Conservation (phyloP, 30 jellyfish, hydroid and myxozoan genomes). For the Mastigias papua region DNA sequence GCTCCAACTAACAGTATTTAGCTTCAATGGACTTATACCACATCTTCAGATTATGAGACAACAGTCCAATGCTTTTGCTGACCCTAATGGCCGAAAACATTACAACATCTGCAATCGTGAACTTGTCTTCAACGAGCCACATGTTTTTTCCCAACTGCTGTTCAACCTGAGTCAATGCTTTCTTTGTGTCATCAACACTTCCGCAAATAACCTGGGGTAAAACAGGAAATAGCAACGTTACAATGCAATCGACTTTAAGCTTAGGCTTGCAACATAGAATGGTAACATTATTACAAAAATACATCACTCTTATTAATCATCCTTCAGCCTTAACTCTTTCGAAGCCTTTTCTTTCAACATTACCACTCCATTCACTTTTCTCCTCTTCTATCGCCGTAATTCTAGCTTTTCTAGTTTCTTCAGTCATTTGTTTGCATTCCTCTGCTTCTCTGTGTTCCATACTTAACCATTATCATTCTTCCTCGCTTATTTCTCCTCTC, state of each 20-base stretch:
- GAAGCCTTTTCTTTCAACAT: background rate
- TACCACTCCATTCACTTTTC: background rate
- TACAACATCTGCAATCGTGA: constrained; percentile 82
- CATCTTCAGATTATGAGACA: constrained; percentile 74
- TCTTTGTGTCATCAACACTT: constrained; percentile 53
- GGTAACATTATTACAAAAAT: background rate
- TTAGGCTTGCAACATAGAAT: too few species aligned
- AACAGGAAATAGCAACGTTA: background rate
- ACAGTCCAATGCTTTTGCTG: constrained; percentile 2
- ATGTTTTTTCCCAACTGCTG: constrained; percentile 62
- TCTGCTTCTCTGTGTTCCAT: too few species aligned
- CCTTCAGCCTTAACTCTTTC: background rate
- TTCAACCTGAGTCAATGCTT: constrained; percentile 41
- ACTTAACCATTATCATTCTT: too few species aligned
- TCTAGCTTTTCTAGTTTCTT: too few species aligned
- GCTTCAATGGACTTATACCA: constrained; percentile 66
- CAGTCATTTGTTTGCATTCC: too few species aligned
- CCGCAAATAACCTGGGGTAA: constrained; percentile 63
- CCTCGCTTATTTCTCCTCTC: too few species aligned
- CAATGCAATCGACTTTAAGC: too few species aligned
- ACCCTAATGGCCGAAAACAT: constrained; percentile 70
- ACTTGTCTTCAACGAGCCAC: constrained; percentile 37
- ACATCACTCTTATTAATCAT: background rate
- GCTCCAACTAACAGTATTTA: background rate
- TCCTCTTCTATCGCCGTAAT: background rate